phyloP scores from a whole-genome alignment of 2,113 vertebrate species.

The Thryonomys swinderianus region DNA sequence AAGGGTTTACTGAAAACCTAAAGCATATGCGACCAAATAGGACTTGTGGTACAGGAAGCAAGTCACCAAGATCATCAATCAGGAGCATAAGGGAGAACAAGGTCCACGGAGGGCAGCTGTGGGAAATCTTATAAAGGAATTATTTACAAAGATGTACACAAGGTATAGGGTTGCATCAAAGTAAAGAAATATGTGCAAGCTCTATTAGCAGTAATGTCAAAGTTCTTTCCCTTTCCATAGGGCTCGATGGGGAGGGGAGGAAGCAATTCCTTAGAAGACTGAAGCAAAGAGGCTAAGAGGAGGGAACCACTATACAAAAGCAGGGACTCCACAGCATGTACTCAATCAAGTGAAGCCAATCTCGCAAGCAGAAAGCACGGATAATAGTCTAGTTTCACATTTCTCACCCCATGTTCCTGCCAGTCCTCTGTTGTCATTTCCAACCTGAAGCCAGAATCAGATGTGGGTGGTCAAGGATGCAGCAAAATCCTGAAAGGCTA shows the following conservation, averaged over 20 bases:
- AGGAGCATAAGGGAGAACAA: background rate
- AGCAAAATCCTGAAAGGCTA: background rate
- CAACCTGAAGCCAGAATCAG: background rate
- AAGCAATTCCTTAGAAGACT: background rate
- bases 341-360: background rate
- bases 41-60: background rate
- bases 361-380: background rate
- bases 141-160: background rate
- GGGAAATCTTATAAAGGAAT: background rate
- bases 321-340: rapidly evolving
- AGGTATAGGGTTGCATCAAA: background rate
- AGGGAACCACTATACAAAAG: rapidly evolving
- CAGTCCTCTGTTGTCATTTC: rapidly evolving
- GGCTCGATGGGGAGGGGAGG: too few species aligned
- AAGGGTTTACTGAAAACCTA: background rate
- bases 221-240: background rate
- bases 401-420: rapidly evolving
- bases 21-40: background rate
- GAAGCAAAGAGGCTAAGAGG: background rate
- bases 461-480: background rate
- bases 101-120: background rate
- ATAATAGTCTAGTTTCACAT: background rate
- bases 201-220: background rate
- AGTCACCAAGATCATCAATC: background rate
- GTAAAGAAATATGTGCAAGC: background rate